These are phyloP conservation scores for Tryphoninae sp. DNA, from an alignment of 2,888 invertebrate genomes.

Conservation along the genomic window DNA sequence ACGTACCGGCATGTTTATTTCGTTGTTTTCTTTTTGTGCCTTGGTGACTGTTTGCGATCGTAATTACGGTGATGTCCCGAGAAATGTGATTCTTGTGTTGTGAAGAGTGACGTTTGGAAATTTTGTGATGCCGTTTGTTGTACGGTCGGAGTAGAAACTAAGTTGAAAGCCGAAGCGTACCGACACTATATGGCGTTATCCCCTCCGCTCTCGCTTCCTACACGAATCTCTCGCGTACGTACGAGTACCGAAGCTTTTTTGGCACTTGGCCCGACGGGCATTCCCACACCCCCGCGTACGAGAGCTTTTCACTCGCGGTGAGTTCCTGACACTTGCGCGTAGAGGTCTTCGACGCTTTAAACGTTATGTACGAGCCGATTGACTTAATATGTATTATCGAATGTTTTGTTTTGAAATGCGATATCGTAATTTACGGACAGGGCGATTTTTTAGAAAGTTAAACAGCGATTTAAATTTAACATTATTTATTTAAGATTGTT, in stretches of 20 bases:
- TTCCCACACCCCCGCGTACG: constrained; percentile 77
- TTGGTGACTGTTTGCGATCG: constrained; percentile 48
- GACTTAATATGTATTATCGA: constrained; percentile 52
- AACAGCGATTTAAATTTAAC: neutral
- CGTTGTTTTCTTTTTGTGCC: constrained; percentile 58
- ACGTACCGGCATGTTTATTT: constrained; percentile 78
- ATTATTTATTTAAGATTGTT: neutral
- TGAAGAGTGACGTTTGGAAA: constrained; percentile 33
- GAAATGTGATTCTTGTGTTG: constrained; percentile 18
- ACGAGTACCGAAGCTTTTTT: constrained; percentile 66
- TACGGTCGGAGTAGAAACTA: constrained; percentile 76
- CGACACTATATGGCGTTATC: constrained; percentile 82
- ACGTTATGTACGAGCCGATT: constrained; percentile 51
- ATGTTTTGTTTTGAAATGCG: too few relatives aligned
- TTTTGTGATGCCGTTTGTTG: constrained; percentile 71
- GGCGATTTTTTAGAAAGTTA: neutral
- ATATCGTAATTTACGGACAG: neutral
- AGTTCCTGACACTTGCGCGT: constrained; percentile 69
- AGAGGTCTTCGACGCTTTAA: constrained; percentile 3
- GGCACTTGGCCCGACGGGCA: constrained; percentile 76
- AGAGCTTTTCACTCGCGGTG: neutral
- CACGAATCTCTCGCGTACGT: constrained; percentile 68
- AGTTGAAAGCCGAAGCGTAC: constrained; percentile 80
- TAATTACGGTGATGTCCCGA: constrained; percentile 51
- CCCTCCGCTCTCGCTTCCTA: constrained; percentile 75